These are phyloP conservation scores for Cololabis saira DNA, from an alignment of 2,113 vertebrate genomes.

Conservation along the genomic window DNA sequence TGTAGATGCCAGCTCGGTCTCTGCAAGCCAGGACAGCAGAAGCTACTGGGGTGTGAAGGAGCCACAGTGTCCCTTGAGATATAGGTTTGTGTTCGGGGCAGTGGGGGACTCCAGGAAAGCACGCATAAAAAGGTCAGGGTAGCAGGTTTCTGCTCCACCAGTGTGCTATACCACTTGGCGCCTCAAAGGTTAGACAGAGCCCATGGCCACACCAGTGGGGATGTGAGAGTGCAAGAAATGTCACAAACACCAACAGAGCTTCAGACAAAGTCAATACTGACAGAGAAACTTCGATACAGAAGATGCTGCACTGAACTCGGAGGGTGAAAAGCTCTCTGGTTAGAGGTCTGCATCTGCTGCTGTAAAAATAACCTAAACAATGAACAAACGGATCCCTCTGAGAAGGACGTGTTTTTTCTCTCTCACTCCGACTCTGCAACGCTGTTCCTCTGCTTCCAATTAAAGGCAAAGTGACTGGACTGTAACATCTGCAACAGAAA, in stretches of 20 bases:
- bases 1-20: constrained; percentile 25
- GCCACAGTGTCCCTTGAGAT: constrained; percentile 3
- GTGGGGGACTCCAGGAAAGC: constrained; percentile 20
- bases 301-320: neutral
- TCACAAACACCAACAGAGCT: constrained; percentile 53
- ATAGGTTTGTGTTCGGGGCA: neutral
- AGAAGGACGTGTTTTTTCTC: constrained; percentile 14
- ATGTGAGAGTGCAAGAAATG: constrained; percentile 62
- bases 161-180: constrained; percentile 43
- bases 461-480: constrained; percentile 15
- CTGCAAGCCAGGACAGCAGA: constrained; percentile 36
- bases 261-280: constrained; percentile 62
- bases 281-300: constrained; percentile 32
- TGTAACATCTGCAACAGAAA: constrained; percentile 36
- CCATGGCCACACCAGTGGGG: constrained; percentile 50
- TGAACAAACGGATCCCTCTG: constrained; percentile 23
- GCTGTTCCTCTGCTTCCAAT: constrained; percentile 7
- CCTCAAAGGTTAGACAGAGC: constrained; percentile 70
- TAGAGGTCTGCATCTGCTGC: constrained; percentile 3
- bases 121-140: constrained; percentile 71
- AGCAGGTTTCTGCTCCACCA: constrained; percentile 43
- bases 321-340: constrained; percentile 9
- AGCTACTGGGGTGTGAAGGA: constrained; percentile 23
- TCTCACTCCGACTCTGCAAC: neutral
- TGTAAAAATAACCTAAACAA: constrained; percentile 37